Evolutionary conservation across 1,140 invertebrate genomes (phyloP), one percentile per base, ranked within the genome.

Genomic region (Bombus affinis): DNA sequence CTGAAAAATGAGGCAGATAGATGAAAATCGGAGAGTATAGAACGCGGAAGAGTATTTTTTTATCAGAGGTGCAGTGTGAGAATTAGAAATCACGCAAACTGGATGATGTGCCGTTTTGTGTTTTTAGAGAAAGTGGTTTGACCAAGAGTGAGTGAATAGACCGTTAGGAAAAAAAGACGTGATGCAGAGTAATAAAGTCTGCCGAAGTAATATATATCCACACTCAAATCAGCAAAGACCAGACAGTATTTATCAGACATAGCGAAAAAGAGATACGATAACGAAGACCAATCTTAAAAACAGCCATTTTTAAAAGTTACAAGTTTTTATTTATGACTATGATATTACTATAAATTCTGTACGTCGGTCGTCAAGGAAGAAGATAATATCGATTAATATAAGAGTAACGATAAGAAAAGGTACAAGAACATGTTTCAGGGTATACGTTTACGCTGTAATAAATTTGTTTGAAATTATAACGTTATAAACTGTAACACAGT

Each of bases 1-100:
- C 89, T 88, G 87, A 93, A 93, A 93, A 94, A 89, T 28, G 91
- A 91, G 93, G 92, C 92, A 93, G 88, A 93, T 53, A 88, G 89
- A 86, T 76, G 79, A 68, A 88, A 85, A 79, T 75, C 72, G 87
- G 90, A 89, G 89, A 91, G 32, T 32, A 32, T 32, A 32, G 92
- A 92, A 91, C 79, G 85, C 86, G 90, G 88, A 90, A 93, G 59
- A 62, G 59, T 12, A 62, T 12, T 28, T 28, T 59, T 62, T 62
- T n/a, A n/a, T 92, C 89, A 72, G 86, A 87, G 83, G 93, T 94
- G 93, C 93, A 92, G 65, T 84, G 89, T 86, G 89, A 90, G 35
- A 93, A 91, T 88, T 88, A 93, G 89, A 92, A 85, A 92, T 90
- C 88, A 92, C 92, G 88, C 91, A 91, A 85, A 89, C 89, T 80